Evolutionary conservation across 2,888 invertebrate species (phyloP), one percentile per base, ranked within the genome.

Genomic region (Dexiosoma caninum): DNA sequence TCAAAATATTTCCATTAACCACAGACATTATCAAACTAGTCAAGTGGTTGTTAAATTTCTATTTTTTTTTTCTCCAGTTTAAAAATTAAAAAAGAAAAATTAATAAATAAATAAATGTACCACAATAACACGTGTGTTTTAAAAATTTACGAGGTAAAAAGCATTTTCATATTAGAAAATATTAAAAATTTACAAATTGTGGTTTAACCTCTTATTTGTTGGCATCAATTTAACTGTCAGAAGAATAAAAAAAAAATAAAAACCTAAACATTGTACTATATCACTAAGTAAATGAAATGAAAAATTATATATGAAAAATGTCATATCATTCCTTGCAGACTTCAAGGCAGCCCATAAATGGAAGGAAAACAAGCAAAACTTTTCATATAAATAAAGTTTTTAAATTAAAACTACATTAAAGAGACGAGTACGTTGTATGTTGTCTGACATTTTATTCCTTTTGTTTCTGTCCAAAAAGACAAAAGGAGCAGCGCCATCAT

Each of bases 91-190:
- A n/a, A n/a, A 46, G 46, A 44, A 67, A 71, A 59, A 32, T 46
- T 42, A 30, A 32, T n/a, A 51, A 37, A 69, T 72, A 55, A 44
- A 67, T 55, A 40, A 46, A 51, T 59, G 14, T 37, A 69, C 77
- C 77, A 23, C 77, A 81, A 44, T 49, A 77, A 64, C 81, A 81
- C 64, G 72, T 72, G 69, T 77, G 40, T 69, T 51, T 72, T 69
- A 19, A 64, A 69, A 64, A 62, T 69, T 72, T 66, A 72, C 77
- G 77, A 77, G 72, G 77, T 81, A 51, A 57, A 72, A 81, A 32
- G 40, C 27, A 42, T 70, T 64, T 77, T 57, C 16, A 64, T 60
- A 77, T 70, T 64, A 49, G 32, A 77, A 77, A 49, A 51, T 75
- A 75, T 75, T 67, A 75, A 60, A 32, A 75, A 75, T 75, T 75